Evolutionary conservation across 2,113 vertebrate genomes (phyloP).

Genomic region (Rhinopithecus roxellana): DNA sequence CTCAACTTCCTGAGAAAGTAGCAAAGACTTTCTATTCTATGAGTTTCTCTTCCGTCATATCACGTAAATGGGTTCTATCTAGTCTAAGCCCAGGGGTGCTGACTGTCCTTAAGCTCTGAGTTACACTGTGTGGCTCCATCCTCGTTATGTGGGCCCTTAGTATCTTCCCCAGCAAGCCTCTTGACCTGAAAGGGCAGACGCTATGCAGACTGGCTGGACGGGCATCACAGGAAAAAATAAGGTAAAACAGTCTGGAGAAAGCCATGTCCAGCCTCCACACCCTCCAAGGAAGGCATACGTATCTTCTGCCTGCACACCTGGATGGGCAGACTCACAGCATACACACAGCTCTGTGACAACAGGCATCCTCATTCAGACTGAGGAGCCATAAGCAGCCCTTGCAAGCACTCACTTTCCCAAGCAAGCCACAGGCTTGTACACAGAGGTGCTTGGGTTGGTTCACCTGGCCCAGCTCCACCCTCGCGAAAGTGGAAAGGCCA

Average conservation of each 20-base stretch:
- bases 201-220: neutral
- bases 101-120: neutral
- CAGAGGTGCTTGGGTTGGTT: neutral
- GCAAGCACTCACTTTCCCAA: neutral
- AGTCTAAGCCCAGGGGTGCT: neutral
- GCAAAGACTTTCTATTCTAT: neutral
- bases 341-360: accelerated
- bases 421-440: neutral
- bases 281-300: neutral
- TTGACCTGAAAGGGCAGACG: neutral
- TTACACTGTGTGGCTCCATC: neutral
- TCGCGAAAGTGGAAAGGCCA: neutral
- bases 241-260: neutral
- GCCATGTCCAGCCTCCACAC: accelerated
- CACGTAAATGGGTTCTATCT: neutral
- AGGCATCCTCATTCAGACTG: neutral
- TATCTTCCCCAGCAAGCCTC: neutral
- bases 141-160: neutral
- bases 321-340: neutral
- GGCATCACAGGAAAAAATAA: neutral
- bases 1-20: neutral
- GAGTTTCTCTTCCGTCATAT: neutral
- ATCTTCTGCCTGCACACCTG: neutral
- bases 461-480: neutral
- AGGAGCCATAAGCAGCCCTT: neutral